Evolutionary conservation across 1,140 invertebrate genomes (phyloP), one percentile per base, ranked within the genome.

Genomic region (Homalodisca vitripennis): DNA sequence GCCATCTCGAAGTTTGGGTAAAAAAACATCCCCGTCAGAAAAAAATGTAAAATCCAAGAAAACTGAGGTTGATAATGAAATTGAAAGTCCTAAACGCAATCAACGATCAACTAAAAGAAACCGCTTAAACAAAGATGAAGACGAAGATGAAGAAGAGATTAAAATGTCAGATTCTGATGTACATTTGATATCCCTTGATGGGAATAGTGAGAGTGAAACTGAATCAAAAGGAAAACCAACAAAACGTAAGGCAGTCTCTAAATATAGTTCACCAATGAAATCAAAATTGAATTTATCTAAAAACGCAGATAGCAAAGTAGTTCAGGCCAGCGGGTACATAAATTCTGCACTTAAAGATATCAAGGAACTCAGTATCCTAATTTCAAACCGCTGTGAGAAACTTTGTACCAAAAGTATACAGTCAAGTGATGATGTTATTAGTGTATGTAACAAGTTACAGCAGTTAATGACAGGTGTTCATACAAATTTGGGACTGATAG

Each of bases 311-410:
- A 60, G 24, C 12, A 24, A 30, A 12, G 55, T 60, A 27, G 27
- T 60, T 27, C 2, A 26, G 14, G 55, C 55, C 2, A 26, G 2
- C 29, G 6, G n/a, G 26, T 60, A 22, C 26, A 26, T 60, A 6
- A 30, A 60, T 60, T 60, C 55, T 27, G 55, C 55, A 3, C 22
- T 60, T 29, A 26, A 60, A 60, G 55, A 60, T 60, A 24, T 60
- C 10, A 13, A 14, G 2, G 55, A 60, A 29, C 55, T 60, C 2
- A 27, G 24, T 12, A 26, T 10, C 3, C 29, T 60, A 26, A 60
- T 60, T 2, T 27, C 24, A 13, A 29, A 22, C 26, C 55, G 55
- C 3, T 60, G 55, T 60, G 55, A 60, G 27, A 60, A 60, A 26
- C 29, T 60, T 10, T 60, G 55, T 26, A 27, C 2, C 29, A 60